Conservation (phyloP, 2,888 invertebrate species). For the Idaea biselata region DNA sequence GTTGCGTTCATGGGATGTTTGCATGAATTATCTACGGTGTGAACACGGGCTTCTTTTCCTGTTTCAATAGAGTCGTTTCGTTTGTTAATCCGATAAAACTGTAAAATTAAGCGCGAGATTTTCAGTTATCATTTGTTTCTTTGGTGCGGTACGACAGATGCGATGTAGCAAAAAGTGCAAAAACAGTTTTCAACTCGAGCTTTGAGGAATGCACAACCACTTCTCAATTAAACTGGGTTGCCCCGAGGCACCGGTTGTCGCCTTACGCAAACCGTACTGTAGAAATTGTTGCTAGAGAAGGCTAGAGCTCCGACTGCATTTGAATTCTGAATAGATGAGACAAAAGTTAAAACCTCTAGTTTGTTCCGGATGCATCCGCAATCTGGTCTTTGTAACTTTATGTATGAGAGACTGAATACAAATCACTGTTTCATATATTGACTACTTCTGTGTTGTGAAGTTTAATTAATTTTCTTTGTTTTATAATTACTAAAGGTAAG, state of each 20-base stretch:
- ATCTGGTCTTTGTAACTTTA: slow-evolving; percentile 41
- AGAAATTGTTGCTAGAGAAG: slow-evolving; percentile 41
- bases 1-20: slow-evolving; percentile 59
- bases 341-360: slow-evolving; percentile 54
- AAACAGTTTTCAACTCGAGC: slow-evolving; percentile 42
- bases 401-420: slow-evolving; percentile 29
- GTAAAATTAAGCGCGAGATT: slow-evolving; percentile 20
- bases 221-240: slow-evolving; percentile 55
- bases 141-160: slow-evolving; percentile 19
- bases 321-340: slow-evolving; percentile 50
- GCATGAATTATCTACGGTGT: slow-evolving; percentile 58
- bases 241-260: slow-evolving; percentile 47
- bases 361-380: slow-evolving; percentile 52
- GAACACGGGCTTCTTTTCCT: slow-evolving; percentile 57
- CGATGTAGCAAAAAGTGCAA: slow-evolving; percentile 23
- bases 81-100: slow-evolving; percentile 37
- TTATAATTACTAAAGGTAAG: background rate
- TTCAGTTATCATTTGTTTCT: slow-evolving; percentile 8
- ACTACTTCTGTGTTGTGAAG: background rate
- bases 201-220: slow-evolving; percentile 48
- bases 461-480: background rate
- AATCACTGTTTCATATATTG: slow-evolving; percentile 15
- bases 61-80: slow-evolving; percentile 58
- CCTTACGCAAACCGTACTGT: slow-evolving; percentile 50
- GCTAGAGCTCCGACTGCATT: slow-evolving; percentile 43